phyloP scores from a whole-genome alignment of 2,888 invertebrate species.

The Crioceris asparagi region DNA sequence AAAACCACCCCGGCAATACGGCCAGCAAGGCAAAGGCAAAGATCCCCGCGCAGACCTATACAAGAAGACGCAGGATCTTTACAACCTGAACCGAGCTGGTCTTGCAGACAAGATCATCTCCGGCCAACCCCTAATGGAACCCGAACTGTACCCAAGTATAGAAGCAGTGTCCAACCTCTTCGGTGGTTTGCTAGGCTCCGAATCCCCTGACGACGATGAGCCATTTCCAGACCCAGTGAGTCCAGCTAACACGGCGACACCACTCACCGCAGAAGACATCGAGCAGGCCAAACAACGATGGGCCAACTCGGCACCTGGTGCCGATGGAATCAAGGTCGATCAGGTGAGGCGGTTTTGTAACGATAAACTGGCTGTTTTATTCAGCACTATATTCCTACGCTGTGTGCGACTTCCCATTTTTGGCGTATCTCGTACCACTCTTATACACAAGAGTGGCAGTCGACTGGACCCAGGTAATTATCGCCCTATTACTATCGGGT shows the following conservation, averaged over 20 bases:
- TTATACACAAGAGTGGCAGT: constrained; percentile 1
- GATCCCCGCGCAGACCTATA: too few relatives aligned
- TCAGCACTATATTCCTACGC: constrained; percentile 1
- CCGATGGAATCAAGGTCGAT: not conserved
- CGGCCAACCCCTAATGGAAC: not conserved
- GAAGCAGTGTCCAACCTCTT: not conserved
- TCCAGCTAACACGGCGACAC: not conserved
- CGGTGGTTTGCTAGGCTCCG: not conserved
- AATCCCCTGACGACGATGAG: too few relatives aligned
- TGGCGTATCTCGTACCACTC: not conserved
- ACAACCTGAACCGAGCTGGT: too few relatives aligned
- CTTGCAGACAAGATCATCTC: too few relatives aligned
- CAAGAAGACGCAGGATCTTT: too few relatives aligned
- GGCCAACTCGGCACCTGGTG: constrained; percentile 5
- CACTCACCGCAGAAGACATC: not conserved
- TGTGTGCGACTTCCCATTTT: not conserved
- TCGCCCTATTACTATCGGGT: constrained; percentile 26
- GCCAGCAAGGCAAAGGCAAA: too few relatives aligned
- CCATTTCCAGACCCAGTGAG: too few relatives aligned
- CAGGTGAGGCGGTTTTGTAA: not conserved
- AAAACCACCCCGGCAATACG: too few relatives aligned
- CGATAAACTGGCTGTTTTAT: not conserved
- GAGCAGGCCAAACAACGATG: constrained; percentile 3
- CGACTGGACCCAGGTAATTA: constrained; percentile 17
- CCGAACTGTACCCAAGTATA: not conserved